A percentile compares a stretch with the other conserved stretches of the same genome.
phyloP scores from a whole-genome alignment of 1,140 invertebrate genomes.

The Brachystomella parvula region DNA sequence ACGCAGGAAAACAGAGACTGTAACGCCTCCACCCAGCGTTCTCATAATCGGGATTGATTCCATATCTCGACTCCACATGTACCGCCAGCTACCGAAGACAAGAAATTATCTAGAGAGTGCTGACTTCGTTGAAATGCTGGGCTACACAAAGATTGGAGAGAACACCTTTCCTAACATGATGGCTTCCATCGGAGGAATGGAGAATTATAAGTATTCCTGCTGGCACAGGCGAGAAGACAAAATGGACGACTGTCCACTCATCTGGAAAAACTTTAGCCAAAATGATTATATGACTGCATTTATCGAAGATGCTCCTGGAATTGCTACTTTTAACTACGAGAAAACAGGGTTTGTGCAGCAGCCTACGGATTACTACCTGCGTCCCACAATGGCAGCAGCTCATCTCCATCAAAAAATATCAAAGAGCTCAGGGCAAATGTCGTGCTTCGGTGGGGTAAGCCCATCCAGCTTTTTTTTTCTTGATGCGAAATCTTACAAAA shows the following conservation, averaged over 20 bases:
- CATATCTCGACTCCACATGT: slow-evolving; percentile 48
- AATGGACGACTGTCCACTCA: slow-evolving; percentile 43
- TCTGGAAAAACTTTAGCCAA: slow-evolving; percentile 44
- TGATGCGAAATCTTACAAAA: too few species aligned
- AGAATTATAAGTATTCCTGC: slow-evolving; percentile 24
- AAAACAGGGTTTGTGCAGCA: slow-evolving; percentile 32
- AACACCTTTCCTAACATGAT: slow-evolving; percentile 45
- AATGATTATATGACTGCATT: slow-evolving; percentile 42
- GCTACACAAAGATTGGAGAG: slow-evolving; percentile 40
- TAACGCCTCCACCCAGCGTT: slow-evolving; percentile 23
- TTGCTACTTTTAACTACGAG: slow-evolving; percentile 44
- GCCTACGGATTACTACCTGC: slow-evolving; percentile 36
- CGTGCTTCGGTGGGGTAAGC: slow-evolving; percentile 22
- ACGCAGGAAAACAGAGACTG: neutral
- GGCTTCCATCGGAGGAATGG: slow-evolving; percentile 36
- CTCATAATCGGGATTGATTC: slow-evolving; percentile 49
- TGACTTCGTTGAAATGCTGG: slow-evolving; percentile 34
- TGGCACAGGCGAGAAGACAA: slow-evolving; percentile 20
- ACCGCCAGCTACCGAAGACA: slow-evolving; percentile 47
- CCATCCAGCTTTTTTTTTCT: too few species aligned
- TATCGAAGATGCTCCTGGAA: slow-evolving; percentile 43
- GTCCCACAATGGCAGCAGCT: slow-evolving; percentile 26
- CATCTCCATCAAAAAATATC: slow-evolving; percentile 15
- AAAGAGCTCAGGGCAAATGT: neutral
- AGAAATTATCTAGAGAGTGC: slow-evolving; percentile 39